Evolutionary conservation across 1,140 invertebrate genomes (phyloP).

Genomic region (Andrena cerasifolii): DNA sequence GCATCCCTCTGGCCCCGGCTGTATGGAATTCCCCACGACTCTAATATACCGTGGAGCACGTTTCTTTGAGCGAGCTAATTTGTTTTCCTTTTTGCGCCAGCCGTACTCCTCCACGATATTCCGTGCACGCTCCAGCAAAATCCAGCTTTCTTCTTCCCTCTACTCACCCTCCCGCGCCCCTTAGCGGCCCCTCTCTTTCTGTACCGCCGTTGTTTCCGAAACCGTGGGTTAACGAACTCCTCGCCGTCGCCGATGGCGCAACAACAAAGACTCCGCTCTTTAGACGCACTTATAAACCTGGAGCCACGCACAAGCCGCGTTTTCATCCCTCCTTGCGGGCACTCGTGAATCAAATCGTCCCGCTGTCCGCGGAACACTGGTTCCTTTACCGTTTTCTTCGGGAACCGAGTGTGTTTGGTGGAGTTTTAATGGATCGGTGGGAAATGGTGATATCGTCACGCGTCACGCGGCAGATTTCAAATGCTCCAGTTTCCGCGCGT

Average conservation of each 20-base stretch:
- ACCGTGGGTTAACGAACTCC: slow-evolving; percentile 38
- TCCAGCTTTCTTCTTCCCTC: slow-evolving; percentile 36
- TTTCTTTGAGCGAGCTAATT: slow-evolving; percentile 55
- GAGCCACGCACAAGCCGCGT: neutral
- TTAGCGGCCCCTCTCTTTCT: neutral
- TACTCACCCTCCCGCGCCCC: neutral
- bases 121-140: slow-evolving; percentile 33
- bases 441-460: no score
- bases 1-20: neutral
- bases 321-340: neutral
- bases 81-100: slow-evolving; percentile 46
- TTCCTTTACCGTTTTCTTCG: no score
- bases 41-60: slow-evolving; percentile 47
- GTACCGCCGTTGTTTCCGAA: slow-evolving; percentile 36
- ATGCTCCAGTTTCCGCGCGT: no score
- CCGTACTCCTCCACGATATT: slow-evolving; percentile 37
- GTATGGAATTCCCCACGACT: slow-evolving; percentile 29
- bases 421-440: no score
- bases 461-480: no score
- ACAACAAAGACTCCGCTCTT: neutral
- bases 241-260: neutral
- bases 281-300: neutral
- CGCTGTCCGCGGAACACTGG: no score
- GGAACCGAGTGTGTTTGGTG: no score
- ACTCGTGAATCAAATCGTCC: no score